Evolutionary conservation across 2,113 vertebrate species (phyloP), one percentile per base, ranked within the genome.

Genomic region (Tychaedon coryphoeus): DNA sequence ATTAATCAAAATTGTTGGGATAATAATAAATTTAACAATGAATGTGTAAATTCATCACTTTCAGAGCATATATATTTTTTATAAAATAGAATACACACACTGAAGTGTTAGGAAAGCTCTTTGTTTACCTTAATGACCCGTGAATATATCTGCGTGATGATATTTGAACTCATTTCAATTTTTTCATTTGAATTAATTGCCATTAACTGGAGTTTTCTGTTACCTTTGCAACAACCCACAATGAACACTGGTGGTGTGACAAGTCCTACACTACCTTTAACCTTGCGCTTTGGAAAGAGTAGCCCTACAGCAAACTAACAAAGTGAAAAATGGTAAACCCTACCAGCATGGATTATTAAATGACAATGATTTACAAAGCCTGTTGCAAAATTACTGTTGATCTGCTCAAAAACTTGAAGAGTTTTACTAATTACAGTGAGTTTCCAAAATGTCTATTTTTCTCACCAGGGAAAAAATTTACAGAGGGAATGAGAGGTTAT

Each of bases 381-480:
- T 50, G 3, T 15, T 47, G 31, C 2, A 84, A 77, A 84, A 67
- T 42, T 60, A 40, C 19, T 48, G 14, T 33, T 58, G n/a, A 60
- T 84, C 74, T 92, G 4, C 28, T 87, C 36, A 48, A 93, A 86
- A 93, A 43, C 34, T 38, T 88, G 3, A 70, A 60, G 25, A 80
- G 15, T 45, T 92, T 58, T 40, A 25, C 33, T 54, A 23, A 7
- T 51, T n/a, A 36, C 1, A 22, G 6, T 67, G 28, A 82, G 51
- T 78, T 71, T 74, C 51, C 53, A 25, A 65, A 90, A 40, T 13
- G 3, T 19, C 17, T 78, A 1, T 56, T 43, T 64, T 75, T 40
- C 36, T 67, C 36, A 34, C 0, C 0, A 5, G 42, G 47, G 3
- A 9, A 77, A 83, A 76, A 51, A 71, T 26, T 2, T 10, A 38